Percentiles rank a stretch among this genome's conserved stretches.
phyloP scores from a whole-genome alignment of 2,888 invertebrate species.

The Megamerina dolium region DNA sequence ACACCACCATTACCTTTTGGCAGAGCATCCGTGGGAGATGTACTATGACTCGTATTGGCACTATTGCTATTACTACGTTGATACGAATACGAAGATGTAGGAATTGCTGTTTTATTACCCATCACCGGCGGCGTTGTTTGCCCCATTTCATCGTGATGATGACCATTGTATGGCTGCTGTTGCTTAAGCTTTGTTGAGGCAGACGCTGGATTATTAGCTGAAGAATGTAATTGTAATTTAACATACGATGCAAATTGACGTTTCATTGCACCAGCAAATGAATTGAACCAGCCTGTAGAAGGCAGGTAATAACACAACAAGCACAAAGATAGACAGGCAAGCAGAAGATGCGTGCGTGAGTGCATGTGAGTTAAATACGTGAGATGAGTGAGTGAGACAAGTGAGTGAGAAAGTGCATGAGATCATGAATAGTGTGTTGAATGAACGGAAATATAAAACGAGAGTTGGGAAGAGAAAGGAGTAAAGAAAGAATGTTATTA shows the following conservation, averaged over 20 bases:
- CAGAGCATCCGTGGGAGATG: conserved; percentile 35
- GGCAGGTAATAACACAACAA: neutral
- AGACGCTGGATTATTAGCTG: conserved; percentile 28
- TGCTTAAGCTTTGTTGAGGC: conserved; percentile 24
- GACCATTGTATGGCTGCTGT: neutral
- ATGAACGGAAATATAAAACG: too few species aligned
- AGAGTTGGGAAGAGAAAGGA: conserved; percentile 1
- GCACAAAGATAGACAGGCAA: neutral
- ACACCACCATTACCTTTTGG: neutral
- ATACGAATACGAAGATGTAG: conserved; percentile 1
- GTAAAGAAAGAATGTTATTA: conserved; percentile 4
- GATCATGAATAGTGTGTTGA: too few species aligned
- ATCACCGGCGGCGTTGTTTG: too few species aligned
- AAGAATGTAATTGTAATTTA: conserved; percentile 63
- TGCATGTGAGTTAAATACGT: neutral
- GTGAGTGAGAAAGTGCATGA: conserved; percentile 10
- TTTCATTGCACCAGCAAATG: conserved; percentile 65
- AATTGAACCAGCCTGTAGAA: conserved; percentile 58
- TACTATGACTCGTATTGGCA: conserved; percentile 31
- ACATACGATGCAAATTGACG: conserved; percentile 78
- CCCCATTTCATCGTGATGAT: too few species aligned
- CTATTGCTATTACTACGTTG: conserved; percentile 21
- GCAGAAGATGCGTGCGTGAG: neutral
- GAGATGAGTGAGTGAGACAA: neutral
- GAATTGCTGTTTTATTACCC: neutral